phyloP scores from a whole-genome alignment of 1,140 invertebrate genomes.

The Philaenus spumarius region DNA sequence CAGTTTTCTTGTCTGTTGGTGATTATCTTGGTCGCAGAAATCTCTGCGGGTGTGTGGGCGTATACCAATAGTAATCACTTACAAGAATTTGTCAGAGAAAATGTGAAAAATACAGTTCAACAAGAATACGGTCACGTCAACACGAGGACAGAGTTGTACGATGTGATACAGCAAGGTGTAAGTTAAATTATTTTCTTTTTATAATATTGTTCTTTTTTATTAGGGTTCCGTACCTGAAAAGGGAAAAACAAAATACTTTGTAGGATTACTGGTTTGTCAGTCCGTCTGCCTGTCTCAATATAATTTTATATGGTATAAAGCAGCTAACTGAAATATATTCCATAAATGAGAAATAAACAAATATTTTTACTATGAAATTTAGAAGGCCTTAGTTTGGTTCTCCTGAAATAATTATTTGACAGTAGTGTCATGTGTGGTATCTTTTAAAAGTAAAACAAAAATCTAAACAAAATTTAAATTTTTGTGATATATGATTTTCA shows the following conservation, averaged over 20 bases:
- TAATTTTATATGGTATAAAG: too few relatives aligned
- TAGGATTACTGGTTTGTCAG: neutral
- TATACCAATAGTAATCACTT: conserved; percentile 59
- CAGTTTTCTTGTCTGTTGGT: conserved; percentile 67
- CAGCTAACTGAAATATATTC: too few relatives aligned
- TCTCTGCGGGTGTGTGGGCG: conserved; percentile 65
- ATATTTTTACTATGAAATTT: too few relatives aligned
- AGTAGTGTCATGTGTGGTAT: too few relatives aligned
- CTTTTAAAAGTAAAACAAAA: too few relatives aligned
- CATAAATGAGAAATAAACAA: too few relatives aligned
- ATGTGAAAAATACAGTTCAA: conserved; percentile 57
- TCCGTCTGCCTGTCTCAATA: too few relatives aligned
- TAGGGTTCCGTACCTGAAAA: neutral
- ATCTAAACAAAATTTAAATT: too few relatives aligned
- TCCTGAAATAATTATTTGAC: too few relatives aligned
- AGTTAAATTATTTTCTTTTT: conserved; percentile 24
- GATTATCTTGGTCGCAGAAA: conserved; percentile 70
- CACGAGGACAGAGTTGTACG: conserved; percentile 53
- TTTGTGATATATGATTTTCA: too few relatives aligned
- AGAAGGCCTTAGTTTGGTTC: too few relatives aligned
- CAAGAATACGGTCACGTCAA: conserved; percentile 58
- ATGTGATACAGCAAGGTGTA: conserved; percentile 60
- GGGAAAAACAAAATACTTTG: too few relatives aligned
- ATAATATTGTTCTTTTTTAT: neutral
- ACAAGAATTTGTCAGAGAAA: conserved; percentile 51